phyloP scores from a whole-genome alignment of 2,797 vertebrate genomes.

The Nasua narica region DNA sequence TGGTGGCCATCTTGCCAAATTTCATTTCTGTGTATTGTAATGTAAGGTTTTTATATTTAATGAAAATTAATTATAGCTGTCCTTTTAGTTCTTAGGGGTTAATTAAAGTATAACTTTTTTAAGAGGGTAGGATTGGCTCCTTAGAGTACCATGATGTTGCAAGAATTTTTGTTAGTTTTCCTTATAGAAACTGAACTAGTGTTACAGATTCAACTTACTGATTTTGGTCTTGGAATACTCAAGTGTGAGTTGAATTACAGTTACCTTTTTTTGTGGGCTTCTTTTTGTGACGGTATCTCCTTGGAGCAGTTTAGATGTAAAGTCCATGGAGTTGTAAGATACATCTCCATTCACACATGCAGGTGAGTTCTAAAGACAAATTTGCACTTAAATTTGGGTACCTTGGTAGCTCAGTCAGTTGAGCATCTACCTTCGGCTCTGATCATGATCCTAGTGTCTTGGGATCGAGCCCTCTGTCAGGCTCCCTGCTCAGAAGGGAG shows the following conservation, averaged over 20 bases:
- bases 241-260: neutral
- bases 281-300: neutral
- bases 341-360: neutral
- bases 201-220: constrained; percentile 3
- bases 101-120: neutral
- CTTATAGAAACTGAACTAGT: neutral
- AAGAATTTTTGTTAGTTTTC: constrained; percentile 25
- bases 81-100: neutral
- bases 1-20: neutral
- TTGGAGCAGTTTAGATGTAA: neutral
- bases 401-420: neutral
- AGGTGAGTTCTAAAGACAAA: neutral
- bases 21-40: neutral
- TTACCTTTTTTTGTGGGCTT: neutral
- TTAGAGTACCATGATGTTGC: neutral
- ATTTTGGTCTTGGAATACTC: neutral
- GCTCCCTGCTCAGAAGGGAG: neutral
- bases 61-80: neutral
- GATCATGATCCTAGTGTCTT: neutral
- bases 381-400: neutral
- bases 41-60: neutral
- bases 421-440: neutral
- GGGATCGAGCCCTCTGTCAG: no score
- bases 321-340: neutral
- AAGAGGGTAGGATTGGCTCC: neutral